A percentile compares a stretch with the other conserved stretches of the same genome.
Conservation (phyloP, 2,113 vertebrate genomes). For the Lontra canadensis region DNA sequence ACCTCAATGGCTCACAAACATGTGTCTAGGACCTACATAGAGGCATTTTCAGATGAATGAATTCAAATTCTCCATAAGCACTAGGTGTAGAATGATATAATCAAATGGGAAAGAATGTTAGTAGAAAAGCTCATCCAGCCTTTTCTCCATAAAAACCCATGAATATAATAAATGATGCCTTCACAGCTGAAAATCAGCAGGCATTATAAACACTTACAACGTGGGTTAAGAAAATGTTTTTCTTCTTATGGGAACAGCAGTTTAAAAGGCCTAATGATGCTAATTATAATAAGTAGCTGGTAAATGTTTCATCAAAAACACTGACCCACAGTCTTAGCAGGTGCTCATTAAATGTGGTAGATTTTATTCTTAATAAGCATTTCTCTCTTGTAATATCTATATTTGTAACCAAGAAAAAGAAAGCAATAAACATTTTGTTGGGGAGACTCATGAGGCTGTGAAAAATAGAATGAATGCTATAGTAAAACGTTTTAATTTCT, state of each 20-base stretch:
- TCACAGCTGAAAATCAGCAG: slow-evolving; percentile 68
- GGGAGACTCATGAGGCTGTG: neutral
- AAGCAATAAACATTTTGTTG: slow-evolving; percentile 17
- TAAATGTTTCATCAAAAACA: slow-evolving; percentile 79
- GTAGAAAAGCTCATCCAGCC: slow-evolving; percentile 28
- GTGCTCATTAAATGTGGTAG: slow-evolving; percentile 73
- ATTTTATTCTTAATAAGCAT: slow-evolving; percentile 76
- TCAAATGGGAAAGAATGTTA: neutral
- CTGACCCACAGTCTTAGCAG: slow-evolving; percentile 73
- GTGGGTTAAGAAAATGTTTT: slow-evolving; percentile 72
- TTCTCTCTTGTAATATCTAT: slow-evolving; percentile 55
- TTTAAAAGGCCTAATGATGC: slow-evolving; percentile 73
- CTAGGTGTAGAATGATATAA: neutral
- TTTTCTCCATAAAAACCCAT: slow-evolving; percentile 65
- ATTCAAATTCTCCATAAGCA: neutral
- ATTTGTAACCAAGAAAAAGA: slow-evolving; percentile 63
- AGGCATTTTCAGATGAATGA: neutral
- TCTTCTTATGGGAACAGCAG: slow-evolving; percentile 54
- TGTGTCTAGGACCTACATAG: neutral
- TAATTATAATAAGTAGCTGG: slow-evolving; percentile 76
- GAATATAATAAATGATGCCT: slow-evolving; percentile 66
- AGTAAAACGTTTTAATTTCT: neutral
- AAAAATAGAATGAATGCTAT: neutral
- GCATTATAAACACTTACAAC: slow-evolving; percentile 70
- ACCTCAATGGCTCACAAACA: neutral